Conservation (phyloP, 2,797 vertebrate genomes). For the Anniella stebbinsi region DNA sequence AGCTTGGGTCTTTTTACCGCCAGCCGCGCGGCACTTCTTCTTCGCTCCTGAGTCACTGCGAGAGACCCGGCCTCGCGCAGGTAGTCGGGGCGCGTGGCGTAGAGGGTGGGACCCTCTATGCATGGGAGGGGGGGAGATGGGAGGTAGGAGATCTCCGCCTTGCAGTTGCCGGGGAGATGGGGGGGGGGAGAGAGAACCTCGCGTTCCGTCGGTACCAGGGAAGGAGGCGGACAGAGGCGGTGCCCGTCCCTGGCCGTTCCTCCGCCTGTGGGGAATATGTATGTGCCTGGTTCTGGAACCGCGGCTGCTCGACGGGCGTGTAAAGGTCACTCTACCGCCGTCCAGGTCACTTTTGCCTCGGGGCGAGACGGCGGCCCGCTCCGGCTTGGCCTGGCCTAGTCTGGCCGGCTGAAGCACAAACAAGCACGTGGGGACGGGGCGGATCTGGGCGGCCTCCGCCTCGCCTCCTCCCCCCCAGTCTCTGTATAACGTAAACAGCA, state of each 20-base stretch:
- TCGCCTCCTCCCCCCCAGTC: too few species aligned
- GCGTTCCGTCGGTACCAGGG: neutral
- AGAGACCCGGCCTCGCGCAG: constrained; percentile 76
- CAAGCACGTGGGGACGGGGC: constrained; percentile 33
- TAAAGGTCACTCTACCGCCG: neutral
- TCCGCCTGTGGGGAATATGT: neutral
- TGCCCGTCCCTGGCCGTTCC: neutral
- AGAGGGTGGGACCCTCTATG: neutral
- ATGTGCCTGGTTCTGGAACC: neutral
- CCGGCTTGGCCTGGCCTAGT: constrained; percentile 20
- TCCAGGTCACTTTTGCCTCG: neutral
- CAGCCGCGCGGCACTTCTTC: constrained; percentile 89
- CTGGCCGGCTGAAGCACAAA: neutral
- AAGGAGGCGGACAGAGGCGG: neutral
- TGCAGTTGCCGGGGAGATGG: neutral
- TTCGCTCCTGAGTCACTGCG: constrained; percentile 71
- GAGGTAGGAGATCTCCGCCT: neutral
- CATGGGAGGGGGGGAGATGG: neutral
- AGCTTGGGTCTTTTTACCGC: constrained; percentile 92
- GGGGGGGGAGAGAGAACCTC: too few species aligned
- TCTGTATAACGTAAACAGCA: neutral
- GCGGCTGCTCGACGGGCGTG: neutral
- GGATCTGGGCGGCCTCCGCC: constrained; percentile 2
- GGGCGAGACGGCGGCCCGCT: neutral
- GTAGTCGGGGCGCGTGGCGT: constrained; percentile 60